Evolutionary conservation across 1,140 invertebrate species (phyloP), one percentile per base, ranked within the genome.

Genomic region (Onthophagus taurus): DNA sequence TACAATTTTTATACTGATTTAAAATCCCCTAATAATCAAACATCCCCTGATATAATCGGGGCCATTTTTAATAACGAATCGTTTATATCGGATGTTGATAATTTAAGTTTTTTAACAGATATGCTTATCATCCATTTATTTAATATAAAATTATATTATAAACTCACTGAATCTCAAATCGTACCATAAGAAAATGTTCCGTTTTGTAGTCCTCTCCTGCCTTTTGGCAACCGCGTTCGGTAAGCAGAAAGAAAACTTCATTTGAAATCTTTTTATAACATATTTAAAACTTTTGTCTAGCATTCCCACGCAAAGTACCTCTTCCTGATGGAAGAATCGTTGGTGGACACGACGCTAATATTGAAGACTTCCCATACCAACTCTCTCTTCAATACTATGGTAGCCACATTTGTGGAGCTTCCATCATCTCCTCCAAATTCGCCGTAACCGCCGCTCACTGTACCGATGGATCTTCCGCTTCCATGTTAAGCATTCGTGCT

Each of bases 361-460:
- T 47, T 3, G 63, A 64, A 38, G 52, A 57, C 0, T 53, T 62
- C 12, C 79, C 80, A 0, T 77, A 76, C 52, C 75, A 78, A 60
- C 69, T 78, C 0, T 71, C 69, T 3, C 58, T 78, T 3, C 64
- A 65, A 17, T 59, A 67, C 2, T 52, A 55, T 13, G 65, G 67
- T 6, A 55, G 49, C 0, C 77, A 76, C 49, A 68, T 71, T 39
- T 82, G 80, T 44, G 79, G 77, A 1, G 79, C 74, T 3, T 70
- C 72, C 31, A 72, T 82, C 37, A 68, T 81, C 11, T 64, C 63
- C 4, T 43, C 64, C 13, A 52, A 71, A 2, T 75, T 67, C 52
- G 67, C 79, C 2, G 13, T 81, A 2, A 79, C 78, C 0, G 79
- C 79, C 0, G 78, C 63, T 2, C 80, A 83, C 54, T 82, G 80